These are phyloP conservation scores for Oscheius sp. DNA, from an alignment of 2,888 invertebrate genomes.

Conservation along the genomic window DNA sequence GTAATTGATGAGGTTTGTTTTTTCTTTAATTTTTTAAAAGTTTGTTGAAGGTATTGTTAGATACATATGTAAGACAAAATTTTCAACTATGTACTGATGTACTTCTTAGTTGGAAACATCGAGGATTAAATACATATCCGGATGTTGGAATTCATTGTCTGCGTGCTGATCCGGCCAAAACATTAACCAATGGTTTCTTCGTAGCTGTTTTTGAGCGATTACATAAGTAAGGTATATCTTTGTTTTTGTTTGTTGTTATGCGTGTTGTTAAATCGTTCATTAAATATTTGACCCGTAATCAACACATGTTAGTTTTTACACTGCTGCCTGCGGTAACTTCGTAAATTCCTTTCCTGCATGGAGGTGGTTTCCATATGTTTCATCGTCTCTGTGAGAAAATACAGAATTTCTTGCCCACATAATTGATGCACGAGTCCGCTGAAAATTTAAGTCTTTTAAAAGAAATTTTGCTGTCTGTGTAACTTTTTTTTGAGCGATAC, in stretches of 20 bases:
- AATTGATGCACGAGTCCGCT: constrained; percentile 50
- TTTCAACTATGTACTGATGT: constrained; percentile 60
- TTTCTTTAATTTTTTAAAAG: no score
- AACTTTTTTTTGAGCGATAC: not conserved
- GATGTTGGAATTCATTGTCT: constrained; percentile 77
- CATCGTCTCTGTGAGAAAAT: constrained; percentile 31
- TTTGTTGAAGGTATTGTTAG: constrained; percentile 41
- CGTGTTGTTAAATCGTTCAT: constrained; percentile 5
- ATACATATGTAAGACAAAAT: constrained; percentile 42
- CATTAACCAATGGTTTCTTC: constrained; percentile 88
- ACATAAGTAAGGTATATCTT: not conserved
- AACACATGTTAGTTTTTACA: not conserved
- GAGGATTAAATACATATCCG: constrained; percentile 59
- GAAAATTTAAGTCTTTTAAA: constrained; percentile 14
- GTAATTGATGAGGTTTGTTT: constrained; percentile 81
- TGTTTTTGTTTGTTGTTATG: not conserved
- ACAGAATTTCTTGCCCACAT: constrained; percentile 54
- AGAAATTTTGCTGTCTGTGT: not conserved
- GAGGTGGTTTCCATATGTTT: constrained; percentile 1
- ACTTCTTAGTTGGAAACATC: constrained; percentile 75
- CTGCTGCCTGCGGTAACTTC: constrained; percentile 13
- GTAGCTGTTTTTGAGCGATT: constrained; percentile 82
- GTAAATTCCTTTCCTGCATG: constrained; percentile 13
- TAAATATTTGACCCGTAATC: not conserved
- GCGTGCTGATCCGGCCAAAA: constrained; percentile 79